Evolutionary conservation across 2,888 invertebrate species (phyloP), one percentile per base, ranked within the genome.

Genomic region (Octonoba sinensis): DNA sequence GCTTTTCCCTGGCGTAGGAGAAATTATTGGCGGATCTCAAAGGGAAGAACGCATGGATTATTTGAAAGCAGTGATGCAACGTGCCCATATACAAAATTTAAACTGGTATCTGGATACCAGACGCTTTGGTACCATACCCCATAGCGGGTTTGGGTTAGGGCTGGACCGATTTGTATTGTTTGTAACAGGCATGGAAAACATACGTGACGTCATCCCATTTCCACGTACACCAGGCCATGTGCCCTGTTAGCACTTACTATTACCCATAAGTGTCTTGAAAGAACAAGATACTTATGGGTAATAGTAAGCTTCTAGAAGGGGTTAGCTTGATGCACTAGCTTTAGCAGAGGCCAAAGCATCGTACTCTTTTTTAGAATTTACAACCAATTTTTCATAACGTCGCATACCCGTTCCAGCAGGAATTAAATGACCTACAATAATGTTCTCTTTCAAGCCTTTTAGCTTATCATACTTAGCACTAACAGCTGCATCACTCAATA

Each of bases 351-450:
- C n/a, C n/a, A n/a, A n/a, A n/a, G n/a, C n/a, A n/a, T n/a, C n/a
- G n/a, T n/a, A n/a, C n/a, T n/a, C n/a, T n/a, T n/a, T n/a, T n/a
- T n/a, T n/a, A n/a, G n/a, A n/a, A n/a, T n/a, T n/a, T n/a, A n/a
- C n/a, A n/a, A n/a, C n/a, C n/a, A n/a, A n/a, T n/a, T n/a, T n/a
- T n/a, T n/a, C n/a, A n/a, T n/a, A n/a, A n/a, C n/a, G n/a, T n/a
- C n/a, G n/a, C n/a, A n/a, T n/a, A 57, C 75, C 75, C 11, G 75
- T 75, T 8, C 75, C 75, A 12, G 67, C 75, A 6, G 75, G 75
- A 47, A 75, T 75, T 22, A 67, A 13, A 4, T 46, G 20, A 15
- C 75, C 75, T 11, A 75, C 56, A 18, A 75, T 75, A 15, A 75
- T 56, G 51, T 75, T 75, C 18, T 69, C 66, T 44, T 75, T 75